Base-by-base conservation (phyloP, 2,797 vertebrate species). In the Pangasius sanitwongsei region DNA sequence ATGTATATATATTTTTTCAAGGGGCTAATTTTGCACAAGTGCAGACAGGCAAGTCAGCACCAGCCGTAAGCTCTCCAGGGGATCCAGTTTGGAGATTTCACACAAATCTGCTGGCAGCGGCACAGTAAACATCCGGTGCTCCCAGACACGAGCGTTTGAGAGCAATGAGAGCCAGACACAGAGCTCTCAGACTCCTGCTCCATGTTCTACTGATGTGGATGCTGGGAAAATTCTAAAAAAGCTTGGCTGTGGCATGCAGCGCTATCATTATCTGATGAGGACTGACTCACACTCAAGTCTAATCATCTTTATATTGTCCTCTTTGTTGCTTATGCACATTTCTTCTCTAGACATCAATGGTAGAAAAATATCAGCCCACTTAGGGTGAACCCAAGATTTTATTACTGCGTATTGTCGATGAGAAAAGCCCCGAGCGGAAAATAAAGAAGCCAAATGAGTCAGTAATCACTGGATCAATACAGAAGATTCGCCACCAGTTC, bases 61-160 rank as follows among this genome's bases (percentile, higher is more conserved):
- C 57, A 80, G 86, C 74, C 82, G 55, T 61, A 69, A 82, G 61
- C 83, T 74, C 75, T 84, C 57, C 25, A 20, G 87, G 67, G 63
- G 12, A 67, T 15, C 84, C 55, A 88, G 87, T 87, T 89, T 87
- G 83, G 85, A 90, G 70, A 87, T 87, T 89, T 87, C 74, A 83
- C 77, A 91, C 77, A 86, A 83, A 15, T 70, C 53, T 74, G 84
- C 7, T 75, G 89, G 90, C 89, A 80, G 75, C 34, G 87, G 67
- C 28, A 84, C 86, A 65, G 87, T 89, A 92, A 94, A 92, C 84
- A 92, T 65, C 88, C 13, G 86, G 91, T 50, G 90, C 87, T 90
- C 75, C 70, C 57, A 90, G 89, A 82, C 83, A 65, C 28, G 67
- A 80, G 34, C 41, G 86, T 89, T 87, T 34, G 77, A 57, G 55